phyloP scores from a whole-genome alignment of 2,113 vertebrate species.

The Takifugu bimaculatus region DNA sequence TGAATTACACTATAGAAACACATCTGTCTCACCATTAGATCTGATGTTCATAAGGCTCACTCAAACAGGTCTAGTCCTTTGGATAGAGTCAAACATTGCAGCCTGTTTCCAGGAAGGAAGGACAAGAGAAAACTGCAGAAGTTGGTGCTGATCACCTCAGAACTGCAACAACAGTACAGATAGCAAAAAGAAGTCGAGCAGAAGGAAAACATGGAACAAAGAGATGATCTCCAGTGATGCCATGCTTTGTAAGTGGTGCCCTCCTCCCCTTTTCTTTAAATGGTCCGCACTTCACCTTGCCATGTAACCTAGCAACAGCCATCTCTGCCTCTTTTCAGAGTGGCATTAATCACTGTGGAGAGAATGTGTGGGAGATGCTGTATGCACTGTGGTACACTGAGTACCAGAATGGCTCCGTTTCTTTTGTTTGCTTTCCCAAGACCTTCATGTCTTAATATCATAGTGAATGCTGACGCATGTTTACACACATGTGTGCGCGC shows the following conservation, averaged over 20 bases:
- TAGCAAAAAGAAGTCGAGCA: conserved; percentile 20
- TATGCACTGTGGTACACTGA: conserved; percentile 41
- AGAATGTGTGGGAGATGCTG: conserved; percentile 63
- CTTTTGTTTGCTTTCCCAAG: conserved; percentile 23
- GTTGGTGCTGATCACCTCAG: conserved; percentile 8
- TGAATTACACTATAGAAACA: conserved; percentile 16
- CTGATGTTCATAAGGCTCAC: conserved; percentile 78
- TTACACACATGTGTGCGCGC: no score
- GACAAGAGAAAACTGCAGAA: conserved; percentile 32
- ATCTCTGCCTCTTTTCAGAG: conserved; percentile 72
- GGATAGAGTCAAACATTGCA: conserved; percentile 76
- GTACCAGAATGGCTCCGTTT: conserved; percentile 36
- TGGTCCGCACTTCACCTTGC: conserved; percentile 73
- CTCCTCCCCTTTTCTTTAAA: conserved; percentile 65
- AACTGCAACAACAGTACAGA: conserved; percentile 13
- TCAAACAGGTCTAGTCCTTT: conserved; percentile 75
- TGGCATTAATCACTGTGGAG: conserved; percentile 75
- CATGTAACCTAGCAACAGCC: conserved; percentile 81
- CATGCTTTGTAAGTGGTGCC: conserved; percentile 55
- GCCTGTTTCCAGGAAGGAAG: conserved; percentile 45
- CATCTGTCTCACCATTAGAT: conserved; percentile 81
- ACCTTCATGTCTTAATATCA: conserved; percentile 20
- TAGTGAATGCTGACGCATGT: conserved; percentile 1
- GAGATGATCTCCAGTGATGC: conserved; percentile 45
- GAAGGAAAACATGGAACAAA: conserved; percentile 42